These are phyloP conservation scores for Tricholaema leucomelas DNA, from an alignment of 2,113 vertebrate genomes.

Conservation along the genomic window DNA sequence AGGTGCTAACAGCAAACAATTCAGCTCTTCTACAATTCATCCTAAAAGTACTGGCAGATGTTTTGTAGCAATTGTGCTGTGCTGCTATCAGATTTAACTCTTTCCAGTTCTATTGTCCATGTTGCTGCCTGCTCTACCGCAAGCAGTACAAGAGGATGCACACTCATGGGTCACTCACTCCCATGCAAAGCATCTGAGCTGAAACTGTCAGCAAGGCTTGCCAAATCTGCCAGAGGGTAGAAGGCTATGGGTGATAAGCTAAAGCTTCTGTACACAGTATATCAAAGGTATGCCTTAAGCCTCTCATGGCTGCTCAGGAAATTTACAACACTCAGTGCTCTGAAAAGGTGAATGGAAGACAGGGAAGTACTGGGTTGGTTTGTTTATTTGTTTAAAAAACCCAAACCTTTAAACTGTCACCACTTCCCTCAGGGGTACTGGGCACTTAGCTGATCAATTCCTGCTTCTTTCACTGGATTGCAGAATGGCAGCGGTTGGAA, in stretches of 20 bases:
- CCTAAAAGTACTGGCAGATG: not conserved
- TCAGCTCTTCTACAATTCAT: not conserved
- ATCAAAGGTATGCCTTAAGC: not conserved
- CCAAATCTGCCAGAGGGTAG: not conserved
- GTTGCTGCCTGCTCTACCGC: no score
- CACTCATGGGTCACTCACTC: no score
- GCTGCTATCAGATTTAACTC: not conserved
- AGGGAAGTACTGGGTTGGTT: not conserved
- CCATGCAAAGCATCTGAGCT: no score
- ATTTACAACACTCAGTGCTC: not conserved
- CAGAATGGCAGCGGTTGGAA: no score
- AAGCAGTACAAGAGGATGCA: no score
- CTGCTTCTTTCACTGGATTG: no score
- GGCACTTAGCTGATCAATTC: not conserved
- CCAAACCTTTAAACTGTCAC: not conserved
- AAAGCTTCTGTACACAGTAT: not conserved
- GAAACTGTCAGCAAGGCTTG: no score
- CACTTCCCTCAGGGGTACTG: not conserved
- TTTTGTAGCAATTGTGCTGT: not conserved
- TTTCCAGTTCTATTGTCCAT: not conserved
- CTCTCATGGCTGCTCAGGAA: not conserved
- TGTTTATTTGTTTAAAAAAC: not conserved
- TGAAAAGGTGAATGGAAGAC: not conserved
- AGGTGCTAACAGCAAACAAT: not conserved
- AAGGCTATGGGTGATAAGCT: not conserved